Percentiles rank a stretch among this genome's conserved stretches.
phyloP scores from a whole-genome alignment of 2,113 vertebrate species.

The Lophotis ruficrista region DNA sequence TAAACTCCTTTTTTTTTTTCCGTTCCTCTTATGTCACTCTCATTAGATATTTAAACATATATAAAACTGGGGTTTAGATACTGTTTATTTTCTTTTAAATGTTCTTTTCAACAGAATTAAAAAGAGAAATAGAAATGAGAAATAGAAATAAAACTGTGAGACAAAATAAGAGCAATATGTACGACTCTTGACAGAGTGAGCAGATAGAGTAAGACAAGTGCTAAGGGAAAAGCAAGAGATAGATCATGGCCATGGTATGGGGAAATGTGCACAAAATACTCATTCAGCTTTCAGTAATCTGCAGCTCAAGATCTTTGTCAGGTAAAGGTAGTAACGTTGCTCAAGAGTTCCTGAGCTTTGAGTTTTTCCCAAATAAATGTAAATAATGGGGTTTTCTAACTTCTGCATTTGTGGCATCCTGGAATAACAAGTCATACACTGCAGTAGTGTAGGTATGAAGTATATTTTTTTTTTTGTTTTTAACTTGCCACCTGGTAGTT shows the following conservation, averaged over 20 bases:
- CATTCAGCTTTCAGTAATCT: not conserved
- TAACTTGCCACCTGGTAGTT: not conserved
- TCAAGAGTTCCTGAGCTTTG: not conserved
- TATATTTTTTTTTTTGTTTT: not conserved
- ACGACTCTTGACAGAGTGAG: fast-evolving
- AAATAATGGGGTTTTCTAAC: not conserved
- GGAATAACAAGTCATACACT: not conserved
- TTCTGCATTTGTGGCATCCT: not conserved
- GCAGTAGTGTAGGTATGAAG: not conserved
- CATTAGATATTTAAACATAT: not conserved
- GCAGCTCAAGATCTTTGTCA: not conserved
- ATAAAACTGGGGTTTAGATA: not conserved
- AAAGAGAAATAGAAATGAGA: not conserved
- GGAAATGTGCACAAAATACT: not conserved
- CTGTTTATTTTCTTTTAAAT: not conserved
- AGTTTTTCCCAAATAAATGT: not conserved
- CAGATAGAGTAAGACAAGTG: not conserved
- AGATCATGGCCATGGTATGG: not conserved
- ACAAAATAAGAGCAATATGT: not conserved
- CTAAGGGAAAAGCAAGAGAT: not conserved
- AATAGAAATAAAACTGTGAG: not conserved
- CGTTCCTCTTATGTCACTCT: not conserved
- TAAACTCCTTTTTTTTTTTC: not conserved
- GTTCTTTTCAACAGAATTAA: not conserved
- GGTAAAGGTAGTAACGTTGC: not conserved